These are phyloP conservation scores for Drosophila miranda DNA, from an alignment of 1,140 invertebrate genomes.

Conservation along the genomic window DNA sequence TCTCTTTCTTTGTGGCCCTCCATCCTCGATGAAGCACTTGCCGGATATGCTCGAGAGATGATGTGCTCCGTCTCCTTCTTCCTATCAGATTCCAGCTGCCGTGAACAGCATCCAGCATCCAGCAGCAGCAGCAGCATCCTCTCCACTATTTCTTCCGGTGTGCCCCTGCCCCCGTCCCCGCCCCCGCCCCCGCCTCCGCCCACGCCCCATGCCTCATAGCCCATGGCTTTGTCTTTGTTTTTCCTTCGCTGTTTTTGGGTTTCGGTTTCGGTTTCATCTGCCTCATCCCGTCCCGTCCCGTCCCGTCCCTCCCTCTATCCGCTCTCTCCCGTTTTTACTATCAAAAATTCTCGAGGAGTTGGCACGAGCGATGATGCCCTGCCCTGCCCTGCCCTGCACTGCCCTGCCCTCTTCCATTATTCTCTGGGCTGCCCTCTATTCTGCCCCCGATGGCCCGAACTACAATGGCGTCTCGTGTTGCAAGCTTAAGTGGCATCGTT, in stretches of 20 bases:
- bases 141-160: conserved; percentile 69
- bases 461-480: conserved; percentile 33
- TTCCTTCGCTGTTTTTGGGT: conserved; percentile 3
- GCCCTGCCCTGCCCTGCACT: background rate
- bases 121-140: conserved; percentile 18
- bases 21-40: conserved; percentile 37
- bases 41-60: conserved; percentile 73
- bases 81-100: conserved; percentile 75
- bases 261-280: conserved; percentile 3
- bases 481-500: conserved; percentile 32
- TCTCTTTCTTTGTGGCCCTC: background rate
- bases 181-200: conserved; percentile 1
- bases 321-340: background rate
- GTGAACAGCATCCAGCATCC: background rate
- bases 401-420: conserved; percentile 1
- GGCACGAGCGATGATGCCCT: conserved; percentile 35
- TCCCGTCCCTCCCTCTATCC: background rate
- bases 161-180: conserved; percentile 1
- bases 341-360: conserved; percentile 10
- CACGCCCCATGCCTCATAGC: background rate
- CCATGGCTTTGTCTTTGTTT: conserved; percentile 10
- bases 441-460: conserved; percentile 7
- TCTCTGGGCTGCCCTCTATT: no score
- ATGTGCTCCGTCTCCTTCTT: conserved; percentile 42
- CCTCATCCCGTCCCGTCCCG: no score